A percentile compares a stretch with the other conserved stretches of the same genome.
These are phyloP conservation scores for Synodontis membranacea DNA, from an alignment of 2,113 vertebrate species.

Conservation along the genomic window DNA sequence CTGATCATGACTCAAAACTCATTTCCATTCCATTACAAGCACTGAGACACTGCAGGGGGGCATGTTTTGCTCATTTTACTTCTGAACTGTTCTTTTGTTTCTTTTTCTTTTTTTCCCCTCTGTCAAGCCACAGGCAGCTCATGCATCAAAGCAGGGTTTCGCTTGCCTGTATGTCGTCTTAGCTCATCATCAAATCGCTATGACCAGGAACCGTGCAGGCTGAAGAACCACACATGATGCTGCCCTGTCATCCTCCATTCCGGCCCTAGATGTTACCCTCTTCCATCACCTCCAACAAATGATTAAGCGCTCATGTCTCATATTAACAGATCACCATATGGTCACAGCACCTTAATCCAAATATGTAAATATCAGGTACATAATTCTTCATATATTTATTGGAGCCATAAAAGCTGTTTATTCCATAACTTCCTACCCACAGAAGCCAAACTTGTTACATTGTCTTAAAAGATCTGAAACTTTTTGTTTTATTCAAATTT, in stretches of 20 bases:
- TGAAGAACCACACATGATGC: background rate
- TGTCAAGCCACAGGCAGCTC: background rate
- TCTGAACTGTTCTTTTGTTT: background rate
- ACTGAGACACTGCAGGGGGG: background rate
- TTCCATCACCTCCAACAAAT: background rate
- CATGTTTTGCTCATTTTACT: background rate
- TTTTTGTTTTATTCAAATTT: background rate
- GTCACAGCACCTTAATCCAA: background rate
- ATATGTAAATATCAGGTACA: background rate
- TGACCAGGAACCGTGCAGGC: background rate
- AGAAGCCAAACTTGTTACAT: background rate
- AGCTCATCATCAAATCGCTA: background rate
- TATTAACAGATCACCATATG: background rate
- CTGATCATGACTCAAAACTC: slow-evolving; percentile 11
- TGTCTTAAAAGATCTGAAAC: background rate
- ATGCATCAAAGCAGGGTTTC: background rate
- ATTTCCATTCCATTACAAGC: background rate
- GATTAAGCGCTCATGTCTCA: background rate
- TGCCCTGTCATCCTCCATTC: background rate
- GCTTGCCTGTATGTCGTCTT: background rate
- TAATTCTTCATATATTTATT: background rate
- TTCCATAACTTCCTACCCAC: background rate
- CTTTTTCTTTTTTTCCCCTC: background rate
- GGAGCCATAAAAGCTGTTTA: background rate
- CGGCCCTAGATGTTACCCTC: background rate